Conservation (phyloP, 2,888 invertebrate species). For the Byasa hedistus region DNA sequence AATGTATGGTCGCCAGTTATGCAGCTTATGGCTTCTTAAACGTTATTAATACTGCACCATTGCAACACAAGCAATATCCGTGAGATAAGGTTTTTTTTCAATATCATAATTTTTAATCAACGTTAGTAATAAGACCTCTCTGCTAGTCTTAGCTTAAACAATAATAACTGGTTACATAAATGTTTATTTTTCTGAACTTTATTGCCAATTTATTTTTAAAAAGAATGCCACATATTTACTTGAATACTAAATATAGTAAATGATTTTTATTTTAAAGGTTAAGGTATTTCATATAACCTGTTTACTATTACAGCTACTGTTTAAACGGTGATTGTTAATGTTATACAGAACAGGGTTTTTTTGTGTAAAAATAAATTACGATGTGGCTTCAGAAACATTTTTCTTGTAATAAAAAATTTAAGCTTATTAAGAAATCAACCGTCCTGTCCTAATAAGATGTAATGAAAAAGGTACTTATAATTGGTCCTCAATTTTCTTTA, state of each 20-base stretch:
- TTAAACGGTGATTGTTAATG: too few relatives aligned
- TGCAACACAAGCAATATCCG: conserved; percentile 22
- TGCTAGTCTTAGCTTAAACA: not conserved
- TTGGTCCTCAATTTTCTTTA: not conserved
- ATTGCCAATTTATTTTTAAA: not conserved
- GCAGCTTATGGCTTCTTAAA: conserved; percentile 18
- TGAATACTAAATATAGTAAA: too few relatives aligned
- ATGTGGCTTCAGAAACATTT: too few relatives aligned
- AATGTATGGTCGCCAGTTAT: conserved; percentile 28
- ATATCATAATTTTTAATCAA: not conserved
- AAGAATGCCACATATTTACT: not conserved
- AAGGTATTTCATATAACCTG: too few relatives aligned
- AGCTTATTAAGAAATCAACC: too few relatives aligned
- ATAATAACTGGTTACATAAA: not conserved
- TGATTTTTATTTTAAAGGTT: too few relatives aligned
- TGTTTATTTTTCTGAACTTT: not conserved
- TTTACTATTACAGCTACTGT: too few relatives aligned
- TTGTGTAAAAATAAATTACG: too few relatives aligned
- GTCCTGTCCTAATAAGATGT: too few relatives aligned
- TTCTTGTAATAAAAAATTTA: too few relatives aligned
- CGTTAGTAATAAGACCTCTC: not conserved
- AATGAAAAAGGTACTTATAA: too few relatives aligned
- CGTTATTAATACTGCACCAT: conserved; percentile 11
- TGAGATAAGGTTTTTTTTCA: not conserved
- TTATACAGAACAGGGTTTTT: too few relatives aligned